A percentile compares a stretch with the other conserved stretches of the same genome.
phyloP scores from a whole-genome alignment of 2,797 vertebrate genomes.

The Pipistrellus pygmaeus region DNA sequence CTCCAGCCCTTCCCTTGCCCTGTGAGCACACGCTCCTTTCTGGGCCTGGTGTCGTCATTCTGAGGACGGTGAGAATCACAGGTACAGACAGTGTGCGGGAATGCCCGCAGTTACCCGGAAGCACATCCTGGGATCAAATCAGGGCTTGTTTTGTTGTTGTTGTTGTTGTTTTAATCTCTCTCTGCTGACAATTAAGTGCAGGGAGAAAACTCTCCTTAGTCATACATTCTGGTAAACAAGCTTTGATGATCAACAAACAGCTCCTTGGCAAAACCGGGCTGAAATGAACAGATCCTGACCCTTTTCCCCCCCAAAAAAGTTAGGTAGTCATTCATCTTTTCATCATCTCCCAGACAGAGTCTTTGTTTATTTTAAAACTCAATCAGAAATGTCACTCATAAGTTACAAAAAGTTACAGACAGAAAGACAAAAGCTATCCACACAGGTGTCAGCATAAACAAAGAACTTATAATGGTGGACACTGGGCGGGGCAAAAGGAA shows the following conservation, averaged over 20 bases:
- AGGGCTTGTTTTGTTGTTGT: neutral
- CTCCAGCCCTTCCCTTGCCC: neutral
- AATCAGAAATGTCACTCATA: neutral
- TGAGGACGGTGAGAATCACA: neutral
- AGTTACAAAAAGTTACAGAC: neutral
- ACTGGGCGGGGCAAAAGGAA: neutral
- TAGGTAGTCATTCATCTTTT: neutral
- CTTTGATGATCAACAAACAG: neutral
- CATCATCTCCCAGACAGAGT: neutral
- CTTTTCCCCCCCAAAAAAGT: neutral
- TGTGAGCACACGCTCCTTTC: neutral
- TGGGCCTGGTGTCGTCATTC: neutral
- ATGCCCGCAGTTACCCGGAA: neutral
- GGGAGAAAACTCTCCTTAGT: neutral
- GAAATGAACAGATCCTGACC: neutral
- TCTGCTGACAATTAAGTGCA: neutral
- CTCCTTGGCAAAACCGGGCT: slow-evolving; percentile 29
- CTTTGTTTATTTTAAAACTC: slow-evolving; percentile 43
- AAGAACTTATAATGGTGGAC: neutral
- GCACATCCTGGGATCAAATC: neutral
- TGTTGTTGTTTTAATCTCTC: neutral
- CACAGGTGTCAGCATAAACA: neutral
- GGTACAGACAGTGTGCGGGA: neutral
- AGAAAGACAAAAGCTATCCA: neutral
- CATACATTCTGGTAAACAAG: neutral